Evolutionary conservation across 2,797 vertebrate species (phyloP).

Genomic region (Echeneis naucrates): DNA sequence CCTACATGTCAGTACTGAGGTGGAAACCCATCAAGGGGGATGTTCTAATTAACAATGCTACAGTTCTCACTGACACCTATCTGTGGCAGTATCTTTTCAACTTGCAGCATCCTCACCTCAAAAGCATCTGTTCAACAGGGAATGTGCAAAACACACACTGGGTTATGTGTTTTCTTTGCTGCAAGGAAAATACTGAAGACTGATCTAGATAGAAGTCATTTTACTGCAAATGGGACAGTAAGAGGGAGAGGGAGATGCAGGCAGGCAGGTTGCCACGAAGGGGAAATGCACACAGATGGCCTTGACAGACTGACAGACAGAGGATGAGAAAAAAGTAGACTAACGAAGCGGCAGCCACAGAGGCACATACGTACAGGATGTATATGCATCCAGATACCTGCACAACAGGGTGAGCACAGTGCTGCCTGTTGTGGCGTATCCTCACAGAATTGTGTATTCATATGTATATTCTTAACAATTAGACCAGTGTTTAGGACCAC

Average conservation of each 20-base stretch:
- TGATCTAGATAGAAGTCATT: constrained; percentile 57
- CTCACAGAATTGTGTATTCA: not conserved
- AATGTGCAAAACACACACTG: constrained; percentile 40
- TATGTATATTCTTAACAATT: not conserved
- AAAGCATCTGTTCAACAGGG: constrained; percentile 39
- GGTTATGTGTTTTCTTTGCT: constrained; percentile 38
- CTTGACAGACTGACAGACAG: constrained; percentile 73
- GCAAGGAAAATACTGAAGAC: constrained; percentile 41
- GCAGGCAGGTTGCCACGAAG: constrained; percentile 64
- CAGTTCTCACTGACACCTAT: constrained; percentile 56
- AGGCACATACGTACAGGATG: constrained; percentile 32
- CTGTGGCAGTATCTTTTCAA: constrained; percentile 48
- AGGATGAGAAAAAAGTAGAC: constrained; percentile 65
- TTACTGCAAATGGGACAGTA: constrained; percentile 55
- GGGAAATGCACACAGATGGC: constrained; percentile 69
- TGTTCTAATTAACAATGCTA: constrained; percentile 65
- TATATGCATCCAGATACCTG: constrained; percentile 35
- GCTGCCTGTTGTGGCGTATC: constrained; percentile 7
- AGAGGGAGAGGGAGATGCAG: constrained; percentile 37
- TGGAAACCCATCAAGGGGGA: constrained; percentile 63
- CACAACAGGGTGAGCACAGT: constrained; percentile 9
- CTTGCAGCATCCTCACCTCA: constrained; percentile 45
- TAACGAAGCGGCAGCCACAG: constrained; percentile 37
- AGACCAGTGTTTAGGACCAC: not conserved
- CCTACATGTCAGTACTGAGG: constrained; percentile 64